phyloP scores from a whole-genome alignment of 2,888 invertebrate genomes.

The Mongoloraphidia duomilia region DNA sequence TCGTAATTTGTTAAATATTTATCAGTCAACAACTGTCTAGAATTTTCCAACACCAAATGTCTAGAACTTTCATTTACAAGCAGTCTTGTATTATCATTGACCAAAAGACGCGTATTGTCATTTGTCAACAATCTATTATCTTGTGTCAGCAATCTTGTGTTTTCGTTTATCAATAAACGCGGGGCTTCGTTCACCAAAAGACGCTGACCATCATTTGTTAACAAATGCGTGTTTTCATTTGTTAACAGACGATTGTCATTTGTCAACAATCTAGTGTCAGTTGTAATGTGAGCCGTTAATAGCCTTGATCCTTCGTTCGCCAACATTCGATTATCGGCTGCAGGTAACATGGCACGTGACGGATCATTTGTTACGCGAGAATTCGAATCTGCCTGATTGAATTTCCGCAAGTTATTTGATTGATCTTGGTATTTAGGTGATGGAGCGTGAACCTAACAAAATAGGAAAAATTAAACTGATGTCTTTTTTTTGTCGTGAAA shows the following conservation, averaged over 20 bases:
- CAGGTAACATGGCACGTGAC: no score
- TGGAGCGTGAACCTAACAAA: constrained; percentile 22
- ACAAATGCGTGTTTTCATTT: constrained; percentile 23
- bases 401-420: not conserved
- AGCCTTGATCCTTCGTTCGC: no score
- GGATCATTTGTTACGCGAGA: no score
- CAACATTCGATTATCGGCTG: no score
- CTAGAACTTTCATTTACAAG: constrained; percentile 19
- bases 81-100: constrained; percentile 23
- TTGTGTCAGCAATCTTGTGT: constrained; percentile 21
- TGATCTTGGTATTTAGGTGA: constrained; percentile 24
- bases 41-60: constrained; percentile 17
- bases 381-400: no score
- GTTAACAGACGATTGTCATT: constrained; percentile 15
- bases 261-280: constrained; percentile 17
- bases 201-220: constrained; percentile 24
- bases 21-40: constrained; percentile 27
- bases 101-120: constrained; percentile 24
- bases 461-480: not conserved
- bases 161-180: constrained; percentile 19
- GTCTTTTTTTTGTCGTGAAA: not conserved
- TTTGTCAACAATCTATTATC: constrained; percentile 20
- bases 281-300: constrained; percentile 13
- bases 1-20: constrained; percentile 30
- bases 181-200: constrained; percentile 25